A percentile compares a stretch with the other conserved stretches of the same genome.
phyloP scores from a whole-genome alignment of 2,888 invertebrate genomes.

The Catocala sponsa region DNA sequence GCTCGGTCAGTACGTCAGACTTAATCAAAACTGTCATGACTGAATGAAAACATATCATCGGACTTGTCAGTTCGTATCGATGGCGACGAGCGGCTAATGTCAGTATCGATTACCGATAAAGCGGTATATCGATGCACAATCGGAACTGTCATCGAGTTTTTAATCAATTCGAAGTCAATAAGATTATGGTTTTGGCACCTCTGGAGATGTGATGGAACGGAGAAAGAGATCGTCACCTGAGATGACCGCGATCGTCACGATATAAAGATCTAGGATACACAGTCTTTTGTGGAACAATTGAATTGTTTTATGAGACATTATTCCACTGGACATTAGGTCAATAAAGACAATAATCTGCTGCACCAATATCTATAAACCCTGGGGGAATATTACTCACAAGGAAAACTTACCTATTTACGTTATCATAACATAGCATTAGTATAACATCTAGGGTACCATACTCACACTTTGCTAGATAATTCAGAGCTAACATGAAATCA shows the following conservation, averaged over 20 bases:
- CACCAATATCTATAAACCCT: too few species aligned
- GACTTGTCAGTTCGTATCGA: slow-evolving; percentile 50
- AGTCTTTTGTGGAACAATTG: too few species aligned
- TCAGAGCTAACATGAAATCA: too few species aligned
- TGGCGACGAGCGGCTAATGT: slow-evolving; percentile 41
- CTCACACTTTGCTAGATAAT: too few species aligned
- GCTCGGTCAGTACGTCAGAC: slow-evolving; percentile 43
- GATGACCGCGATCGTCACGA: background rate
- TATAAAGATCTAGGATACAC: background rate
- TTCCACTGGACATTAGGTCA: too few species aligned
- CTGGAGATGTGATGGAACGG: slow-evolving; percentile 16
- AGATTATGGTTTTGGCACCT: slow-evolving; percentile 46
- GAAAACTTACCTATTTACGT: too few species aligned
- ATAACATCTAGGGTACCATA: too few species aligned
- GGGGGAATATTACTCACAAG: too few species aligned
- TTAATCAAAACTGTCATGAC: slow-evolving; percentile 49
- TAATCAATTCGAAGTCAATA: slow-evolving; percentile 52
- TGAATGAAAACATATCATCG: slow-evolving; percentile 54
- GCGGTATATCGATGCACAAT: slow-evolving; percentile 50
- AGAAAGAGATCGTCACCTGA: slow-evolving; percentile 3
- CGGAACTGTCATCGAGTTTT: slow-evolving; percentile 48
- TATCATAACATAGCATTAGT: too few species aligned
- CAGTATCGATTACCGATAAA: slow-evolving; percentile 49
- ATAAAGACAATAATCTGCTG: too few species aligned
- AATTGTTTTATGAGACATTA: too few species aligned